Evolutionary conservation across 23 tunicate genomes (phyloP).

Genomic region (Phallusia fumigata): DNA sequence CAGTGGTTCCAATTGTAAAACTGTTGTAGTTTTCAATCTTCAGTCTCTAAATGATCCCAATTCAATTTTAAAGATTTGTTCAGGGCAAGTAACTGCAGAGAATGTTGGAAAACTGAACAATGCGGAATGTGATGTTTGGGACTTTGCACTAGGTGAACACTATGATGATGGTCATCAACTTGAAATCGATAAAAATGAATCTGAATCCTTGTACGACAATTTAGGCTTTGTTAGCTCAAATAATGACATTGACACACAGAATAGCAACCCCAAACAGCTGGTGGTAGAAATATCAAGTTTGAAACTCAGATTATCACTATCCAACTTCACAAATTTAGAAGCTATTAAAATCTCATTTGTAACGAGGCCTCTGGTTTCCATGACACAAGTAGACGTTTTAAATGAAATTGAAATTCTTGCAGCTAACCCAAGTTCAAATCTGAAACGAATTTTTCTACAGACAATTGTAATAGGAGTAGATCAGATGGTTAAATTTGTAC

Average conservation of each 20-base stretch:
- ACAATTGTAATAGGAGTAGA: neutral
- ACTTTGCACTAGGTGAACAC: neutral
- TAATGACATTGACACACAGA: too few species aligned
- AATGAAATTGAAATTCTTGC: neutral
- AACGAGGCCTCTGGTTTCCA: too few species aligned
- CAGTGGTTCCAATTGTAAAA: neutral
- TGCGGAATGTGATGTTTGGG: neutral
- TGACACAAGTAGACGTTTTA: neutral
- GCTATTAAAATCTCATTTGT: too few species aligned
- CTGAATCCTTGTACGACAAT: neutral
- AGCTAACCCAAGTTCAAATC: neutral
- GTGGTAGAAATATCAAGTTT: too few species aligned
- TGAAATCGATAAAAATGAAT: neutral
- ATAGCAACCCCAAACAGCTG: too few species aligned
- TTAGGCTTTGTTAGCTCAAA: neutral
- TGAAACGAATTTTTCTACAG: neutral
- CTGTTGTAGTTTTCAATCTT: neutral
- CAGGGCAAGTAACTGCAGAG: neutral
- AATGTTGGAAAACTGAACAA: too few species aligned
- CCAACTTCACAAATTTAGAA: too few species aligned
- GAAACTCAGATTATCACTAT: too few species aligned
- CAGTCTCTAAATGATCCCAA: neutral
- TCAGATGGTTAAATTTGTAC: neutral
- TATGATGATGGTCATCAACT: neutral
- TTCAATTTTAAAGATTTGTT: neutral